phyloP scores from a whole-genome alignment of 2,797 vertebrate species.

The Megalops cyprinoides region DNA sequence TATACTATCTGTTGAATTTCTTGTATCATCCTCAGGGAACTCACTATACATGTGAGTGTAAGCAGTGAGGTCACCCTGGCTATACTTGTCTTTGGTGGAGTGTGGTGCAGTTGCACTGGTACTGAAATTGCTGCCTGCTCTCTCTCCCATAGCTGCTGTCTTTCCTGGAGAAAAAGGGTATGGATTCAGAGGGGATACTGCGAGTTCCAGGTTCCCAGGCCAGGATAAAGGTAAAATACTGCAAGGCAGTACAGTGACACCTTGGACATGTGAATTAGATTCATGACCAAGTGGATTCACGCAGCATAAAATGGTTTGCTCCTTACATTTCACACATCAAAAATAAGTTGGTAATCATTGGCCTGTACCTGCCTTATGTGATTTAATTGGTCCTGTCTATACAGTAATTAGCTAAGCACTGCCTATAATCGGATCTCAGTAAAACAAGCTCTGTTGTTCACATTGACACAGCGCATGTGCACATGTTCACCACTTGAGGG shows the following conservation, averaged over 20 bases:
- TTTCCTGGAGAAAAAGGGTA: conserved; percentile 86
- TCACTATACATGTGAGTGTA: too few relatives aligned
- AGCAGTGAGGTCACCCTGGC: background rate
- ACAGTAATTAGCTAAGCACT: background rate
- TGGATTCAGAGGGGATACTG: conserved; percentile 87
- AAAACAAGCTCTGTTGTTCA: background rate
- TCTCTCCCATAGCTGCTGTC: conserved; percentile 77
- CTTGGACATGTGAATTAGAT: background rate
- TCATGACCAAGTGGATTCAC: too few relatives aligned
- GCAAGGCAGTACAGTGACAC: background rate
- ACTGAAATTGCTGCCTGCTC: conserved; percentile 26
- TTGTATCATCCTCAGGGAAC: background rate
- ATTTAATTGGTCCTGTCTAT: background rate
- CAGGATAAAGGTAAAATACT: conserved; percentile 83
- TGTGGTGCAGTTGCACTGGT: background rate
- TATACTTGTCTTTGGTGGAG: too few relatives aligned
- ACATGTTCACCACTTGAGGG: conserved; percentile 51
- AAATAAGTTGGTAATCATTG: background rate
- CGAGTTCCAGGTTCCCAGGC: conserved; percentile 88
- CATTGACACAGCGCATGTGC: conserved; percentile 37
- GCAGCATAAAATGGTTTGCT: too few relatives aligned
- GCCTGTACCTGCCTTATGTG: background rate
- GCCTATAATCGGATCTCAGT: background rate
- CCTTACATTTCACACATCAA: too few relatives aligned
- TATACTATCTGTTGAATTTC: background rate